Evolutionary conservation across 2,797 vertebrate species (phyloP), one percentile per base, ranked within the genome.

Genomic region (Astyanax mexicanus): DNA sequence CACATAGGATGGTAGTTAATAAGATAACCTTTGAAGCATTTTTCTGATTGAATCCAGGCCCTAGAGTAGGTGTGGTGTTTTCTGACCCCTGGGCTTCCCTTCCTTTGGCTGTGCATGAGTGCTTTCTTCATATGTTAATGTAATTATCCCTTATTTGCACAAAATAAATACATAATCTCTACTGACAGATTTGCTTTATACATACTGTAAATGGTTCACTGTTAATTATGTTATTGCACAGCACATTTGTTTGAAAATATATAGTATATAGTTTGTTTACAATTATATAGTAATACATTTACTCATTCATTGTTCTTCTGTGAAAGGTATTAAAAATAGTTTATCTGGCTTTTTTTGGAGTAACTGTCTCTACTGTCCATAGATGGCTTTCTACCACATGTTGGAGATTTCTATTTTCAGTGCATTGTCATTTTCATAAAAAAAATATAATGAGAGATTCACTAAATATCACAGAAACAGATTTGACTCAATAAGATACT

Each of bases 91-190:
- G 37, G 72, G 73, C 66, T 70, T 71, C 23, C 57, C 73, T 57
- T 69, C 73, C 25, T 68, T 73, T 73, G 62, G 76, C 65, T 78
- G 75, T 78, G 75, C 75, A 83, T 80, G 78, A 69, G 47, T 69
- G 61, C 74, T 78, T 75, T 77, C 52, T 65, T 79, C 52, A 68
- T 78, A 62, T 72, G 47, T 75, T 78, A 68, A 69, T 78, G 75
- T 74, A 57, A 54, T 80, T 69, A 72, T 82, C 38, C 17, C 25
- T 77, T 76, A 83, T 78, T 68, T 78, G 76, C 76, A 78, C 76
- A 73, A 68, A 78, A 83, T 83, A 83, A 83, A 83, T 73, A 70
- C 58, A 32, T 73, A 71, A 72, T 68, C 37, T 55, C 11, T 61
- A 44, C 45, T 55, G 25, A 74, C 15, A 21, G 12, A 60, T 12